Evolutionary conservation across 37 sponge, comb jelly and placozoan species (phyloP), one percentile per base, ranked within the genome.

Genomic region (Petrosia ficiformis): DNA sequence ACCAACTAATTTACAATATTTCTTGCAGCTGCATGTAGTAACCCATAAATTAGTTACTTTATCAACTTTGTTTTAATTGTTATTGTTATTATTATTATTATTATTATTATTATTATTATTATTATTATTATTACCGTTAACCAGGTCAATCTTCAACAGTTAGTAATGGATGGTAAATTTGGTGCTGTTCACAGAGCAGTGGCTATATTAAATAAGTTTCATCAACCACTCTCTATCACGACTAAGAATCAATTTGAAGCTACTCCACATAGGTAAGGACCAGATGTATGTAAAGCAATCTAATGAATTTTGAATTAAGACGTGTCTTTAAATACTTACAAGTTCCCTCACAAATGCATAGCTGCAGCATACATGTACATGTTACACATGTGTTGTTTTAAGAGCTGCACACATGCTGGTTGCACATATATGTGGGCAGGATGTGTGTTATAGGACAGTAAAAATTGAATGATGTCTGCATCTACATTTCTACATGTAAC

Each of bases 121-220:
- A 34, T 25, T 35, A 70, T 70, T 37, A 25, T 70, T 70, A 65
- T 22, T 34, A 44, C 24, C 8, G 8, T 48, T 42, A 14, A 54
- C 3, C n/a, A 87, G 87, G 84, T 86, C 43, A 92, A 82, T 59
- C 57, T 32, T 0, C 89, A 86, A 75, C 83, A 76, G 44, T 35
- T 67, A 33, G 85, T 86, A 44, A 83, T 90, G 91, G 87, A 90
- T 58, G 77, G 56, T 24, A 90, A 86, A 75, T 90, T 90, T 90
- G 91, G 82, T 38, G 87, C 82, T 32, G 83, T 85, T 2, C 82
- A 85, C 75, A 77, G 91, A 44, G 86, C 79, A 42, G 86, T 85
- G 21, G 29, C 72, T 1, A 85, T 85, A 54, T 40, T 85, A 64
- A 77, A 90, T 42, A 82, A 82, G 44, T 90, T 77, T 36, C 52